Percentiles rank a stretch among this genome's conserved stretches.
These are phyloP conservation scores for Campoplex capitator DNA, from an alignment of 2,888 invertebrate genomes.

Conservation along the genomic window DNA sequence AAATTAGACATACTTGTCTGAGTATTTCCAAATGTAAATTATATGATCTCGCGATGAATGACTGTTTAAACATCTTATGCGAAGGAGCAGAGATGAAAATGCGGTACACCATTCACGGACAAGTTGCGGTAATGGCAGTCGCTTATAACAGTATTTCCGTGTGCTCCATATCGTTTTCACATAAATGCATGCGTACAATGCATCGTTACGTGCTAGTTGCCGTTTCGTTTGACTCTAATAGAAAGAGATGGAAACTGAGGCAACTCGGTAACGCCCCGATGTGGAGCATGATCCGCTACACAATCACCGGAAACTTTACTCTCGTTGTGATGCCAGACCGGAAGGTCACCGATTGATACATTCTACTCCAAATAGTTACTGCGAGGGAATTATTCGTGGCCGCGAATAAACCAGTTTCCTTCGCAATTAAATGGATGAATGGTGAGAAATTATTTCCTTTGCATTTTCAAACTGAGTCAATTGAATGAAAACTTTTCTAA, in stretches of 20 bases:
- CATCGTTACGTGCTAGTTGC: slow-evolving; percentile 79
- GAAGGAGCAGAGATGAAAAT: slow-evolving; percentile 24
- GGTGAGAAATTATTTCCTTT: not conserved
- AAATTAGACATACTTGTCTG: not conserved
- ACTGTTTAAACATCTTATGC: slow-evolving; percentile 16
- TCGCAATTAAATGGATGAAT: slow-evolving; percentile 20
- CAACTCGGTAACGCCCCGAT: slow-evolving; percentile 74
- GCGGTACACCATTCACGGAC: slow-evolving; percentile 49
- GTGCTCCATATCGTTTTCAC: slow-evolving; percentile 77
- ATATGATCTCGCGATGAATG: slow-evolving; percentile 10
- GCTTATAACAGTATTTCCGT: slow-evolving; percentile 79
- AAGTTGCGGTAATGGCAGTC: slow-evolving; percentile 64
- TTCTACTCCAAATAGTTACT: slow-evolving; percentile 53
- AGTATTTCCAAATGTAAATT: slow-evolving; percentile 5
- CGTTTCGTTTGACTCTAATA: slow-evolving; percentile 47
- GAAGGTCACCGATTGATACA: slow-evolving; percentile 63
- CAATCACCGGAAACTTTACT: slow-evolving; percentile 80
- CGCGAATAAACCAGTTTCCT: slow-evolving; percentile 33
- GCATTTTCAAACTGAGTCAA: not conserved
- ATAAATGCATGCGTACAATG: slow-evolving; percentile 82
- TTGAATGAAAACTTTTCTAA: not conserved
- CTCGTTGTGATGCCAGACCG: slow-evolving; percentile 56
- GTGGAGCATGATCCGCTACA: slow-evolving; percentile 79
- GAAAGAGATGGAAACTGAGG: slow-evolving; percentile 60
- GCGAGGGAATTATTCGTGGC: slow-evolving; percentile 23